phyloP scores from a whole-genome alignment of 2,797 vertebrate species.

The Pogoniulus pusillus region DNA sequence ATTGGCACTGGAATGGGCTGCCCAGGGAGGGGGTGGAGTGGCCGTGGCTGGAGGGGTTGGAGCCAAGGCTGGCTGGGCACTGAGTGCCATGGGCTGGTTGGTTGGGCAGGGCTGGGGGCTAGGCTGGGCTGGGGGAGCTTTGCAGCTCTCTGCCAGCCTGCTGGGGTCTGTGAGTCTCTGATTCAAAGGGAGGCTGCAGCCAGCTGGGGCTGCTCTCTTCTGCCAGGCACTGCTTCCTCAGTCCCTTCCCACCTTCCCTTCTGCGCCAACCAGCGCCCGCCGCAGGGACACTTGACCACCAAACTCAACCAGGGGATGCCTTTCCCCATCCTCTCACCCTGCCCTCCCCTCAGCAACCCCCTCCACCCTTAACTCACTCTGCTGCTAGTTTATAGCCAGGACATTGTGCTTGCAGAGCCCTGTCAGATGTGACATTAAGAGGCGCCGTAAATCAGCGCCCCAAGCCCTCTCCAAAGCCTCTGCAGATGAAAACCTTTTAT shows the following conservation, averaged over 20 bases:
- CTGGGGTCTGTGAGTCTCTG: too few relatives aligned
- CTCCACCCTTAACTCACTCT: background rate
- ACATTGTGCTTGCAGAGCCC: conserved; percentile 71
- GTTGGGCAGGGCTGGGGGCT: too few relatives aligned
- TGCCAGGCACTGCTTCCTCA: too few relatives aligned
- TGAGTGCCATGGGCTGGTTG: too few relatives aligned
- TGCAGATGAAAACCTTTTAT: conserved; percentile 74
- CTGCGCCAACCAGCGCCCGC: fast-evolving
- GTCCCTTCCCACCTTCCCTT: background rate
- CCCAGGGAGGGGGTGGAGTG: too few relatives aligned
- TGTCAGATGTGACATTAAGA: conserved; percentile 71
- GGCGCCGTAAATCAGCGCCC: conserved; percentile 64
- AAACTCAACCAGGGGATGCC: background rate
- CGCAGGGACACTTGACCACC: background rate
- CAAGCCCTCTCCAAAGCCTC: conserved; percentile 57
- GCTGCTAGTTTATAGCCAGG: conserved; percentile 54
- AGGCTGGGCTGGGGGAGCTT: too few relatives aligned
- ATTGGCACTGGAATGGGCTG: too few relatives aligned
- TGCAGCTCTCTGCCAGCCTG: too few relatives aligned
- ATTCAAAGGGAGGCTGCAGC: too few relatives aligned
- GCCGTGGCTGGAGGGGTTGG: too few relatives aligned
- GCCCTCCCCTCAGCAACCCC: background rate
- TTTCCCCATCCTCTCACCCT: background rate
- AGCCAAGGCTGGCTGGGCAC: too few relatives aligned
- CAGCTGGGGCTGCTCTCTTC: too few relatives aligned